phyloP scores from a whole-genome alignment of 2,113 vertebrate genomes.

The Ctenomys sociabilis region DNA sequence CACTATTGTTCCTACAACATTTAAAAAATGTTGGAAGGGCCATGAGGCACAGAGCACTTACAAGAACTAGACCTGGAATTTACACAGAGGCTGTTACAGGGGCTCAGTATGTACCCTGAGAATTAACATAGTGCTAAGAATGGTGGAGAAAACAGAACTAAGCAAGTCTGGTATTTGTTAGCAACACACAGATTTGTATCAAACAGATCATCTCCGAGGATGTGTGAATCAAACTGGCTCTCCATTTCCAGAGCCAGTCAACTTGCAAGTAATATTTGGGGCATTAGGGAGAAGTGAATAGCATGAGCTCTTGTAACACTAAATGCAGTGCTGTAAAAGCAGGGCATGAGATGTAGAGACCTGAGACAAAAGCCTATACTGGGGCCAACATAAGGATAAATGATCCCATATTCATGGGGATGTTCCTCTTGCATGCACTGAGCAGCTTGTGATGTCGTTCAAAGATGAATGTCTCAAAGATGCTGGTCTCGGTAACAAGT shows the following conservation, averaged over 20 bases:
- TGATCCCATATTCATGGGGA: neutral
- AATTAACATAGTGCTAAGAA: neutral
- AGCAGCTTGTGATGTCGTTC: neutral
- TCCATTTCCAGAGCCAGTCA: neutral
- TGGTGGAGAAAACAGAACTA: neutral
- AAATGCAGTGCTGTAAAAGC: too few relatives aligned
- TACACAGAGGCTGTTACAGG: neutral
- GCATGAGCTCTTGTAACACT: neutral
- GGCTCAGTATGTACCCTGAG: neutral
- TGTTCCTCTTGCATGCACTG: neutral
- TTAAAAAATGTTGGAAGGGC: neutral
- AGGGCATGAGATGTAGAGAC: neutral
- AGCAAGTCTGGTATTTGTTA: neutral
- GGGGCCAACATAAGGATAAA: neutral
- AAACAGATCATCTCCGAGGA: neutral
- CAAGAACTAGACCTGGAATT: neutral
- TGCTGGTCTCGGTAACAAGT: constrained; percentile 75
- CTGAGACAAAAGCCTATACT: neutral
- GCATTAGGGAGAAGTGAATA: neutral
- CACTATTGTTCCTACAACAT: neutral
- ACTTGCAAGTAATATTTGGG: neutral
- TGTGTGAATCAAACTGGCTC: neutral
- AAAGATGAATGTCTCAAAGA: constrained; percentile 59
- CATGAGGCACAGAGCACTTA: neutral
- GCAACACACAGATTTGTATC: neutral